Evolutionary conservation across 2,113 vertebrate genomes (phyloP), one percentile per base, ranked within the genome.

Genomic region (Menura novaehollandiae): DNA sequence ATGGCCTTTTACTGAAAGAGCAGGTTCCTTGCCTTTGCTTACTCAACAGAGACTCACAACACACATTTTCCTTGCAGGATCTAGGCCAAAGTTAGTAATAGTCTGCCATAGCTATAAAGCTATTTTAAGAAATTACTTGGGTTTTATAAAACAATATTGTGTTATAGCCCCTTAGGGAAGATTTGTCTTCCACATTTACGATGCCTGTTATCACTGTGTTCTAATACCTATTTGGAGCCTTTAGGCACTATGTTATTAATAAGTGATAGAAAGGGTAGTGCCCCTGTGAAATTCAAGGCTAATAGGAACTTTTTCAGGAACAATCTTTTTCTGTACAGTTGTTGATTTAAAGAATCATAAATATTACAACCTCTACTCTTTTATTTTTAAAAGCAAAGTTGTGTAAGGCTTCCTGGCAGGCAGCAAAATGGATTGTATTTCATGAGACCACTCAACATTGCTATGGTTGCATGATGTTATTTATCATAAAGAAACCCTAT

Each of bases 281-380:
- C 60, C 53, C 46, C 75, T 64, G 20, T 72, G 76, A 91, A 92
- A 94, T 82, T 81, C 44, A 76, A 87, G 62, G 52, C 44, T 74
- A 77, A 67, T 44, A 77, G 68, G 39, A 92, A 60, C 41, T 75
- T 85, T 83, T 69, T 73, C 62, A 69, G 46, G 32, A 93, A 22
- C n/a, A 67, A 39, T 81, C 52, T 68, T 88, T 93, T 92, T 74
- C 63, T 76, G 41, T 41, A 43, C 39, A 51, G 66, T 66, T 93
- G 78, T 71, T 92, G 93, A 90, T 86, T 75, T 94, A 88, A 96
- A 87, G 66, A 95, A 93, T 74, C 85, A 96, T 93, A 91, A 95
- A 76, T 95, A 91, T 87, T 95, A 78, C 88, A 87, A 22, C 26
- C 53, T 68, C 78, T 37, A 32, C 51, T 86, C 75, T 91, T 94